Evolutionary conservation across 2,797 vertebrate genomes (phyloP), one percentile per base, ranked within the genome.

Genomic region (Helostoma temminkii): DNA sequence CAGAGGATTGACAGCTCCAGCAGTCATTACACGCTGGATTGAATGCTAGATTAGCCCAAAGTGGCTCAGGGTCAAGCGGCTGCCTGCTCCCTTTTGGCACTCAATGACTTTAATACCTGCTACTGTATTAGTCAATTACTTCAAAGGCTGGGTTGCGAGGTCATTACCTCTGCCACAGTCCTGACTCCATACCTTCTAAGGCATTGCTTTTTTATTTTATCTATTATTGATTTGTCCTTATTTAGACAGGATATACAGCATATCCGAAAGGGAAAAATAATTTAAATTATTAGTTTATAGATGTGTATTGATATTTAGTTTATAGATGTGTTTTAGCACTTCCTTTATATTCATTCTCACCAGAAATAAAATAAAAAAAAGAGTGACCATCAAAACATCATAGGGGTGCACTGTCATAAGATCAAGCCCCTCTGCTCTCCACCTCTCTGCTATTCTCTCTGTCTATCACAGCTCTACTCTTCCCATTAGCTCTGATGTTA

Each of bases 1-100:
- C 58, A 90, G 92, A 96, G 96, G 96, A 99, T 96, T 98, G 97
- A 99, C 97, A 98, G 96, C 95, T 95, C 95, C 93, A 93, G 96
- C 96, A 98, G 97, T 97, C 97, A 99, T 99, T 99, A 98, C 97
- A 98, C 95, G 97, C 96, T 98, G 97, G 96, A 98, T 98, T 99
- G 97, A 98, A 98, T 99, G 96, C 96, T 97, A 98, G 97, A 99
- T 99, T 98, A 98, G 96, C 97, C 95, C 96, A 97, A 98, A 98
- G 97, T 98, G 97, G 96, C 96, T 98, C 93, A 94, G 96, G 97
- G 97, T 99, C 98, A 99, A 96, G 95, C 96, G 94, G 95, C 96
- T 96, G 95, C 96, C 95, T 97, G 96, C 97, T 98, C 96, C 96
- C 96, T 97, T 97, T 98, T 97, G 97, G 96, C 96, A 97, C 95